Evolutionary conservation across 2,113 vertebrate species (phyloP).

Genomic region (Ophiodon elongatus): DNA sequence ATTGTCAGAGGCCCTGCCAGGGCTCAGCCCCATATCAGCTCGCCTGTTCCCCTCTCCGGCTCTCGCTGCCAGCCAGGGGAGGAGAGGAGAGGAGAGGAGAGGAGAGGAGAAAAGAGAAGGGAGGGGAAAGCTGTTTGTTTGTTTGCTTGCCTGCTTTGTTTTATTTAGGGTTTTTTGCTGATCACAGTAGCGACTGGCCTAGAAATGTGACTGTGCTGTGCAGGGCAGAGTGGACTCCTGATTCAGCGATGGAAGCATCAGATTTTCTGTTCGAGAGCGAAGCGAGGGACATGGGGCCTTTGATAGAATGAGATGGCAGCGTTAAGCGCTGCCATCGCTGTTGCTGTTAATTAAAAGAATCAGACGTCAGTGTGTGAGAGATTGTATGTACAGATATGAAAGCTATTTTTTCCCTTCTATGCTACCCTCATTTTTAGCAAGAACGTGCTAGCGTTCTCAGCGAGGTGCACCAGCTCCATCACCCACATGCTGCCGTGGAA

Average conservation of each 20-base stretch:
- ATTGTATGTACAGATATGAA: slow-evolving; percentile 16
- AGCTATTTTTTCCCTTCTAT: not conserved
- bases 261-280: slow-evolving; percentile 49
- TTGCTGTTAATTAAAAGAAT: slow-evolving; percentile 50
- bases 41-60: slow-evolving; percentile 52
- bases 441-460: slow-evolving; percentile 43
- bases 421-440: slow-evolving; percentile 43
- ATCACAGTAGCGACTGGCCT: slow-evolving; percentile 76
- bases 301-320: slow-evolving; percentile 30
- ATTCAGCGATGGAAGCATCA: slow-evolving; percentile 72
- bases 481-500: slow-evolving; percentile 76
- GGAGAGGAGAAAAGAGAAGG: slow-evolving; percentile 24
- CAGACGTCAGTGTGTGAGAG: slow-evolving; percentile 5
- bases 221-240: slow-evolving; percentile 65
- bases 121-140: slow-evolving; percentile 69
- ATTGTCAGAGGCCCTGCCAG: slow-evolving; percentile 77
- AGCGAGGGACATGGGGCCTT: slow-evolving; percentile 30
- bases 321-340: slow-evolving; percentile 33
- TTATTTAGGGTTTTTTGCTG: slow-evolving; percentile 74
- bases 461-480: slow-evolving; percentile 61
- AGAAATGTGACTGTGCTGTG: slow-evolving; percentile 65
- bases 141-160: slow-evolving; percentile 74
- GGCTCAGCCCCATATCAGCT: slow-evolving; percentile 66
- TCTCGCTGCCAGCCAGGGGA: slow-evolving; percentile 55
- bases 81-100: slow-evolving; percentile 49